Base-by-base conservation (phyloP, 2,113 vertebrate species). In the Dicentrarchus labrax region DNA sequence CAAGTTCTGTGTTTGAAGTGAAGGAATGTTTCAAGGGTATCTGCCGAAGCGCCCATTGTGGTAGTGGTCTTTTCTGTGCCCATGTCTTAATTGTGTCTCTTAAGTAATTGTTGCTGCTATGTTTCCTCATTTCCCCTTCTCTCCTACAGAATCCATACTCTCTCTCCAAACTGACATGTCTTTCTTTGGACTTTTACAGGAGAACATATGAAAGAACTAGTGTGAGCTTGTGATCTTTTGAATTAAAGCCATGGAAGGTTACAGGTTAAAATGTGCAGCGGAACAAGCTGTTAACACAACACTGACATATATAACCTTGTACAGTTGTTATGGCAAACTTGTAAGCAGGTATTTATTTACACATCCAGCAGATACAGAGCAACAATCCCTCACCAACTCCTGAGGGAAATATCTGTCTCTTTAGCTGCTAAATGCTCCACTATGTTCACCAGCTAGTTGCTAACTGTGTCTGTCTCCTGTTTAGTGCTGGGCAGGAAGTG, bases 21-120 rank as follows among this genome's bases (percentile, higher is more conserved):
- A 68, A 86, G 83, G 84, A 84, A 89, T 93, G 88, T 94, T 93
- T 93, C 88, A 91, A 93, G 94, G 92, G 87, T 92, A 90, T 91
- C 86, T 90, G 77, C 77, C n/a, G 84, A 84, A 73, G 82, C 65
- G 56, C 39, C 85, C 86, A 62, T 77, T 91, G 91, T 89, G 88
- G 84, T 86, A 51, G 83, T 86, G 84, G 78, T 89, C 89, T 85
- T 72, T 60, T 72, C 76, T 65, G 24, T 72, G 65, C 85, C 88
- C 48, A 21, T 45, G 82, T 75, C 77, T 86, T 93, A 94, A 94
- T 93, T 93, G 89, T 86, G 85, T 91, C 83, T 91, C 59, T 78
- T 81, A 88, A 89, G 75, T 88, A 78, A 76, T 72, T 73, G 64
- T 86, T 83, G 78, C 68, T 66, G 57, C 70, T 61, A 7, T 56